Evolutionary conservation across 2,113 vertebrate genomes (phyloP), one percentile per base, ranked within the genome.

Genomic region (Struthio camelus): DNA sequence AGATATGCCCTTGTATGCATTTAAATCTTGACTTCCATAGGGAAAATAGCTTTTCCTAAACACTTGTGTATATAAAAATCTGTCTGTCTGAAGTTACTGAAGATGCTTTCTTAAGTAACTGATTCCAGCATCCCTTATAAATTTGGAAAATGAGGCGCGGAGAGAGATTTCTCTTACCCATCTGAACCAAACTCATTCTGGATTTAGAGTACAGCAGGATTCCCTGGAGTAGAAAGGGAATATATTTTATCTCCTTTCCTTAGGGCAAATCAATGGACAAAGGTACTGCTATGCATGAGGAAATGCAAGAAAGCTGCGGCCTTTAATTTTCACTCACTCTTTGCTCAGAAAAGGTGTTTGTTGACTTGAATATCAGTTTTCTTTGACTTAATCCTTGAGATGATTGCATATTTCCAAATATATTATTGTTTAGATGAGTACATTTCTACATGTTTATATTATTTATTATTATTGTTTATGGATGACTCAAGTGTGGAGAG

Each of bases 51-150:
- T 72, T 97, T 94, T 88, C 70, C 93, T 89, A 94, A 94, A 94
- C 85, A 94, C 77, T 90, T 89, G 93, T 94, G 76, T 93, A 30
- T 93, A 94, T 79, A 95, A 91, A 95, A 95, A 77, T 70, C 70
- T 51, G 83, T 89, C 84, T 92, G 64, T 90, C 79, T 96, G 92
- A 94, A 93, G 93, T 97, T 95, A 95, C 95, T 95, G 85, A 92
- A 85, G 89, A 94, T 83, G 70, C 93, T 95, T 97, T 93, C 89
- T 89, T 96, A 94, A 96, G 75, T 97, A 96, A 97, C 78, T 91
- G 75, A 48, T 92, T 97, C 89, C 85, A 95, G 71, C 72, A 95
- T 86, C 72, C 61, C 69, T 93, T 96, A 86, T 62, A 95, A 91
- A 93, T 95, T 84, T 84, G 73, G 82, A 59, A 96, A 96, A 97